These are phyloP conservation scores for Rhinopithecus roxellana DNA, from an alignment of 2,113 vertebrate genomes.

Conservation along the genomic window DNA sequence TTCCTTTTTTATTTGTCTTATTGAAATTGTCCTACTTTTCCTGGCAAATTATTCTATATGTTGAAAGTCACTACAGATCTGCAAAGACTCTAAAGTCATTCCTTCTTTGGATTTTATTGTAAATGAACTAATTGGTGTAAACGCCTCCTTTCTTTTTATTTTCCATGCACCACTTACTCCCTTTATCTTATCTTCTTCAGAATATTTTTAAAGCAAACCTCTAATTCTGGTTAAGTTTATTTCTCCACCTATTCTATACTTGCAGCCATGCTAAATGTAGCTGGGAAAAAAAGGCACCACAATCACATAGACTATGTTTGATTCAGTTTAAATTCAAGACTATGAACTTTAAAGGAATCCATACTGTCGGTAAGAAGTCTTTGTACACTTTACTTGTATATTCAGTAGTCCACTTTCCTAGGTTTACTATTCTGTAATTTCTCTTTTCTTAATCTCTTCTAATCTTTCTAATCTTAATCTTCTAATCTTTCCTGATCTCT, in stretches of 20 bases:
- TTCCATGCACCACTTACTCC: background rate
- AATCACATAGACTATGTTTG: background rate
- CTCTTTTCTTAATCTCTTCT: background rate
- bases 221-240: background rate
- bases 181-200: background rate
- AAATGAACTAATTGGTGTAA: conserved; percentile 27
- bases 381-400: background rate
- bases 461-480: too few relatives aligned
- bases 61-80: background rate
- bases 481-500: background rate
- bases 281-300: background rate
- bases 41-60: background rate
- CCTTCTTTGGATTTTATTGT: background rate
- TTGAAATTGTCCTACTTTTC: background rate
- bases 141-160: background rate
- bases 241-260: background rate
- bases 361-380: background rate
- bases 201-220: background rate
- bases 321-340: background rate
- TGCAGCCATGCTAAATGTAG: background rate
- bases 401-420: background rate
- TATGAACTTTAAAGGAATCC: background rate
- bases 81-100: background rate
- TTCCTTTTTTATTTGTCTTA: background rate
- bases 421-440: background rate